Evolutionary conservation across 2,888 invertebrate genomes (phyloP).

Genomic region (Sphecodes monilicornis): DNA sequence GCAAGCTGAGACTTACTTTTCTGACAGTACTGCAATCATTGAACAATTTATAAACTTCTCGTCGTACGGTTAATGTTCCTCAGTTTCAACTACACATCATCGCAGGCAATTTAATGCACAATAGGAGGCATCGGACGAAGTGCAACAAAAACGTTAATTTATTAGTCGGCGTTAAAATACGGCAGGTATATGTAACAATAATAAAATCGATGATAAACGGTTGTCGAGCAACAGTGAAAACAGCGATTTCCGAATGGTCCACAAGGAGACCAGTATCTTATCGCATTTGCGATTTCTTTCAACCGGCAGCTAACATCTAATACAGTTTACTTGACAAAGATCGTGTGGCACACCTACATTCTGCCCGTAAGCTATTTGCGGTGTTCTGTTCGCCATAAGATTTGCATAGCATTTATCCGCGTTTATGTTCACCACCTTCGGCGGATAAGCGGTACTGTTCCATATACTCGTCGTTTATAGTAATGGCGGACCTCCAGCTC

Average conservation of each 20-base stretch:
- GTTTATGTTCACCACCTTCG: constrained; percentile 47
- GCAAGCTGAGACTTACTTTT: not conserved
- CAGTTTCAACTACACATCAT: not conserved
- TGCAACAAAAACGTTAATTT: not conserved
- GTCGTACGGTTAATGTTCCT: not conserved
- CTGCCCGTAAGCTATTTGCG: constrained; percentile 68
- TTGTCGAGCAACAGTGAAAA: not conserved
- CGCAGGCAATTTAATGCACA: not conserved
- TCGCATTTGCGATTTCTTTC: constrained; percentile 60
- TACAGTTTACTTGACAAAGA: constrained; percentile 28
- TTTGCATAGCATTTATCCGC: constrained; percentile 70
- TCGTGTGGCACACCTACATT: constrained; percentile 29
- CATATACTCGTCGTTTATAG: constrained; percentile 38
- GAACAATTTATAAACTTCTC: not conserved
- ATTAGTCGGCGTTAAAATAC: not conserved
- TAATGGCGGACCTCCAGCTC: constrained; percentile 36
- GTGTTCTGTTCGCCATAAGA: constrained; percentile 67
- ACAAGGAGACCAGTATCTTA: constrained; percentile 59
- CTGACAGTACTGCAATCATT: not conserved
- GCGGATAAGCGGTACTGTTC: constrained; percentile 30
- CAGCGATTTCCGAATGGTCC: not conserved
- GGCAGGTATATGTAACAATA: not conserved
- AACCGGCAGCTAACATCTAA: constrained; percentile 11
- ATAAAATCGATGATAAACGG: constrained; percentile 8
- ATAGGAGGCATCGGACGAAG: not conserved